A percentile compares a stretch with the other conserved stretches of the same genome.
Evolutionary conservation across 2,888 invertebrate species (phyloP).

Genomic region (Drosophila koepferae): DNA sequence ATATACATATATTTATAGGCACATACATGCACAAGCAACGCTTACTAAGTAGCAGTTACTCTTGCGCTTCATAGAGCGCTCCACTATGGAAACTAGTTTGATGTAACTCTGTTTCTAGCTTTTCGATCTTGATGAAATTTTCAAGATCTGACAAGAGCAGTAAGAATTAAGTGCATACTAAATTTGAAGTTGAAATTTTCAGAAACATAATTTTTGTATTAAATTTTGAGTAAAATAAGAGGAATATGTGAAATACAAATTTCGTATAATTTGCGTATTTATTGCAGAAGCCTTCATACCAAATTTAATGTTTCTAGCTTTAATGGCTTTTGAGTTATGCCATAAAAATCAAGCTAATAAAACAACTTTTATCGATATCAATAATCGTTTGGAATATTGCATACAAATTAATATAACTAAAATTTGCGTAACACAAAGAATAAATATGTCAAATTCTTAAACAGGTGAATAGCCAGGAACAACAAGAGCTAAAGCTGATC

Average conservation of each 20-base stretch:
- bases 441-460: background rate
- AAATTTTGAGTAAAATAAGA: fast-evolving
- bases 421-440: too few relatives aligned
- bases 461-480: background rate
- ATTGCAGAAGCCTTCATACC: background rate
- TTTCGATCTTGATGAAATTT: background rate
- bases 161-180: too few relatives aligned
- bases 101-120: background rate
- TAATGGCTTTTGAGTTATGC: background rate
- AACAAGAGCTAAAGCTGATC: background rate
- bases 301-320: background rate
- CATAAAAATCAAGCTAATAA: background rate
- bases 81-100: background rate
- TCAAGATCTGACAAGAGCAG: too few relatives aligned
- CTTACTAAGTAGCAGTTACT: background rate
- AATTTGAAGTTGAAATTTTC: background rate
- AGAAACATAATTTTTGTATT: background rate
- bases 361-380: background rate
- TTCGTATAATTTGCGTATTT: background rate
- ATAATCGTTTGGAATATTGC: background rate
- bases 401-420: too few relatives aligned
- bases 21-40: background rate
- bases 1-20: too few relatives aligned
- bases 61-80: background rate
- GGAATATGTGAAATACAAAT: background rate